Base-by-base conservation (phyloP, 2,113 vertebrate genomes). In the Chroicocephalus ridibundus region DNA sequence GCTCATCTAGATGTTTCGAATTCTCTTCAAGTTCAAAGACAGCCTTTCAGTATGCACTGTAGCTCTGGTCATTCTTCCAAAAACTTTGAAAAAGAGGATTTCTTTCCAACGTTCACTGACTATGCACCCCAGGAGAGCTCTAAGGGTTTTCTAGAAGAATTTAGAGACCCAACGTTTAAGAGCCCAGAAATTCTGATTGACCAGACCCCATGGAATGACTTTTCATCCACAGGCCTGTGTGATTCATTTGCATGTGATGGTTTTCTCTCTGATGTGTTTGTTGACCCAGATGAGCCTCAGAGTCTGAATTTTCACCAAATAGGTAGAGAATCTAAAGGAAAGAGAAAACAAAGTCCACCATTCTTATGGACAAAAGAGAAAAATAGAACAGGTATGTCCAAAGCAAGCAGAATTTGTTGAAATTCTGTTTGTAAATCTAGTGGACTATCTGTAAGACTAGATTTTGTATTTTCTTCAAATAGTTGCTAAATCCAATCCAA, bases 331-430 rank as follows among this genome's bases (percentile, higher is more conserved):
- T 32, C 69, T 97, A 54, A 84, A 96, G 74, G 81, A 92, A 96
- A 90, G 62, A 97, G 93, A 88, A 97, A 88, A 49, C 65, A 64
- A 42, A 66, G 11, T 77, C 47, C 65, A 26, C 77, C 82, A 24
- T 88, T 94, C 86, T 81, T 90, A 61, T 14, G 77, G 51, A 31
- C 40, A 79, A 86, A 72, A 92, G 55, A 82, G 57, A 86, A 90
- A 58, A 61, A 68, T 51, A 60, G 71, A 97, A 55, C 93, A 98
- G 98, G 98, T 98, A 96, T 19, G 88, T 81, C 95, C 92, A 97
- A 77, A 82, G 15, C 36, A 77, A 65, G 38, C 31, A 94, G 36
- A 91, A 44, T 78, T 76, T 75, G 31, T 36, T 88, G 76, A 76
- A 89, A 92, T 54, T 76, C 15, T 88, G 32, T 90, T 75, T 61